phyloP scores from a whole-genome alignment of 2,888 invertebrate genomes.

The Bellardia pandia region DNA sequence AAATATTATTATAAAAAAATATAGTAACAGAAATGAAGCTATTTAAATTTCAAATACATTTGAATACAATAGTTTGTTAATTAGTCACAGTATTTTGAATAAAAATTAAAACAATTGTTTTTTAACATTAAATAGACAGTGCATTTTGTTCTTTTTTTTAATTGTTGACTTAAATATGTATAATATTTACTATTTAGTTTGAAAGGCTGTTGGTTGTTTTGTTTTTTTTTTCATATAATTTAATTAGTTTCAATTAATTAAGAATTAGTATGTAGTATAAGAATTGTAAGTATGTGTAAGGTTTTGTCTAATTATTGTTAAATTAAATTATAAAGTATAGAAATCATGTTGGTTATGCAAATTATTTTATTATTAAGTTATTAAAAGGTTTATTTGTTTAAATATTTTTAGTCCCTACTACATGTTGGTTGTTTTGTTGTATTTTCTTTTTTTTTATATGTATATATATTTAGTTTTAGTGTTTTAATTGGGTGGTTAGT shows the following conservation, averaged over 20 bases:
- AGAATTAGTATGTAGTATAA: conserved; percentile 8
- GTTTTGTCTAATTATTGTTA: conserved; percentile 42
- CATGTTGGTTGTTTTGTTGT: conserved; percentile 20
- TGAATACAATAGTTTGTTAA: conserved; percentile 22
- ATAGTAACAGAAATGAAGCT: conserved; percentile 65
- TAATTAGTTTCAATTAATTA: conserved; percentile 10
- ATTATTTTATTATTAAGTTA: conserved; percentile 42
- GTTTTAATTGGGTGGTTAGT: conserved; percentile 66
- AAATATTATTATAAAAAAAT: conserved; percentile 62
- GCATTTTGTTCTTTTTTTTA: neutral
- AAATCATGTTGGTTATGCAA: conserved; percentile 46
- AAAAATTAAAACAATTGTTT: conserved; percentile 50
- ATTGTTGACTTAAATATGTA: conserved; percentile 11
- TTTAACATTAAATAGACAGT: conserved; percentile 16
- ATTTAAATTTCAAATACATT: conserved; percentile 48
- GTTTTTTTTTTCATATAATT: neutral
- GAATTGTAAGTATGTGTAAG: neutral
- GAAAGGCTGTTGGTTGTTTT: conserved; percentile 59
- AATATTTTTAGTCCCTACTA: conserved; percentile 47
- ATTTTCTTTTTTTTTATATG: neutral
- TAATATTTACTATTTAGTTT: conserved; percentile 56
- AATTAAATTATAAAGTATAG: conserved; percentile 31
- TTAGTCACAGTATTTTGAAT: conserved; percentile 40
- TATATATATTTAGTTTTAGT: conserved; percentile 15
- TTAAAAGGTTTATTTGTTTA: conserved; percentile 52